These are phyloP conservation scores for Sebastes taczanowskii DNA, from an alignment of 2,797 vertebrate genomes.

Conservation along the genomic window DNA sequence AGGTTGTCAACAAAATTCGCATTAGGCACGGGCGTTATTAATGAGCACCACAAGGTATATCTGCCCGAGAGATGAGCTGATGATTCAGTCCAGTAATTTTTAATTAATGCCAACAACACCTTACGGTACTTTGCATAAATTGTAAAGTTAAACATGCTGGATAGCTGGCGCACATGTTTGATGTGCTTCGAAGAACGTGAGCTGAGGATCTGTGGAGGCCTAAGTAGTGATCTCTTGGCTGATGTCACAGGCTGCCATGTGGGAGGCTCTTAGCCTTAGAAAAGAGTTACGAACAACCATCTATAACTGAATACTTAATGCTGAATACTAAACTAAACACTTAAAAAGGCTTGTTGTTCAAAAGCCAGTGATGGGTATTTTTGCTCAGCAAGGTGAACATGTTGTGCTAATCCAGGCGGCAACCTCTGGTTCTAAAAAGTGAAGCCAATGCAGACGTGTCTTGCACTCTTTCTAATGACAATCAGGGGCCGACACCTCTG, in stretches of 20 bases:
- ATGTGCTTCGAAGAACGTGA: background rate
- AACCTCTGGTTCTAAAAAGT: background rate
- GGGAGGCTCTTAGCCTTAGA: background rate
- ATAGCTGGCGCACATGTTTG: background rate
- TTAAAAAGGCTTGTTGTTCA: background rate
- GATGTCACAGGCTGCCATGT: background rate
- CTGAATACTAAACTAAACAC: background rate
- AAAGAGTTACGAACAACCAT: background rate
- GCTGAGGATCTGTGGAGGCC: background rate
- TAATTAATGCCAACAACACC: slow-evolving; percentile 59
- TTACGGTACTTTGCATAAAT: slow-evolving; percentile 17
- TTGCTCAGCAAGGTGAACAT: background rate
- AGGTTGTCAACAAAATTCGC: slow-evolving; percentile 41
- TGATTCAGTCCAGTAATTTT: slow-evolving; percentile 59
- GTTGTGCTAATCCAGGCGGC: background rate
- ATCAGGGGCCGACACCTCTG: too few species aligned
- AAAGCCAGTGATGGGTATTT: background rate
- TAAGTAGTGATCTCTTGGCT: background rate
- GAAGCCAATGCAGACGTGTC: too few species aligned
- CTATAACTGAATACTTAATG: background rate
- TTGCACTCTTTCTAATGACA: too few species aligned
- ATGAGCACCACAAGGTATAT: slow-evolving; percentile 21
- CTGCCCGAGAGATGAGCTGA: slow-evolving; percentile 39
- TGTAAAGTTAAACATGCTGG: background rate
- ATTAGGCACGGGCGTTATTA: slow-evolving; percentile 25